These are phyloP conservation scores for Lota lota DNA, from an alignment of 2,113 vertebrate genomes.

Conservation along the genomic window DNA sequence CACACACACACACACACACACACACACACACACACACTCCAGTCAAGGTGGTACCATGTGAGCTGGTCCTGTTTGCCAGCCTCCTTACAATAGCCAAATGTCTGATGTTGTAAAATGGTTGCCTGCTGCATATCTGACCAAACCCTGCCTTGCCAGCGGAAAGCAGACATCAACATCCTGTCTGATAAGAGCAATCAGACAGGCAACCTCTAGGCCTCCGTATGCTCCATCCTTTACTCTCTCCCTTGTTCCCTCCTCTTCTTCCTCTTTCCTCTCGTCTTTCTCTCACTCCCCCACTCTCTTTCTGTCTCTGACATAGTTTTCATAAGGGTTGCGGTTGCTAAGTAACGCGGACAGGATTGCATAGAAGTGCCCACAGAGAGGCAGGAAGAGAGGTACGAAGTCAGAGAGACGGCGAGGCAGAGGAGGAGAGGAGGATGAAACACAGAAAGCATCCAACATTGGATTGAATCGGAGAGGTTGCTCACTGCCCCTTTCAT, in stretches of 20 bases:
- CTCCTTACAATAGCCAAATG: too few relatives aligned
- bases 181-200: conserved; percentile 41
- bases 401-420: not conserved
- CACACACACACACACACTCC: too few relatives aligned
- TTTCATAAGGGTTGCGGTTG: conserved; percentile 59
- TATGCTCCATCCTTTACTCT: not conserved
- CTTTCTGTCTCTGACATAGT: conserved; percentile 56
- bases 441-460: conserved; percentile 34
- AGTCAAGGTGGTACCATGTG: too few relatives aligned
- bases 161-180: conserved; percentile 45
- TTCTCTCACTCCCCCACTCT: conserved; percentile 11
- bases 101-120: too few relatives aligned
- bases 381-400: conserved; percentile 26
- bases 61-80: too few relatives aligned
- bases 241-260: not conserved
- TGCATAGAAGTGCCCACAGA: conserved; percentile 43
- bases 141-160: not conserved
- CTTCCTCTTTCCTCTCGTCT: not conserved
- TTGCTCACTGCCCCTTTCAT: not conserved
- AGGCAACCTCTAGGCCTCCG: conserved; percentile 14
- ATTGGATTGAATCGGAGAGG: too few relatives aligned
- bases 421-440: conserved; percentile 28
- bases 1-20: too few relatives aligned
- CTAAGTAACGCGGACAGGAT: conserved; percentile 62
- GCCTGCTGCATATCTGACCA: too few relatives aligned